Evolutionary conservation across 2,888 invertebrate species (phyloP).

Genomic region (Caenorhabditis drosophilae): DNA sequence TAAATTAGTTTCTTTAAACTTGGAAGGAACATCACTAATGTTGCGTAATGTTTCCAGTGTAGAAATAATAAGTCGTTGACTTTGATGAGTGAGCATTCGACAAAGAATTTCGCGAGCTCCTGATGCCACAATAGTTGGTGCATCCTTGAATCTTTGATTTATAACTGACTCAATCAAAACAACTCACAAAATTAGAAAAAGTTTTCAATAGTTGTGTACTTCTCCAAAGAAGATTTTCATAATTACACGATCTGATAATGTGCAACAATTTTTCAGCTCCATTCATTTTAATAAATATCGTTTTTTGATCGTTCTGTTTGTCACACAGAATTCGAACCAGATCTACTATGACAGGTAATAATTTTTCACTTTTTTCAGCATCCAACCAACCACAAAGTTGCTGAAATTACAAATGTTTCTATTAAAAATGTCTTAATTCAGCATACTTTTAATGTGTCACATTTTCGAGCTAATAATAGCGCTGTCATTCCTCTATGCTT

Average conservation of each 20-base stretch:
- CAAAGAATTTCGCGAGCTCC: slow-evolving; percentile 36
- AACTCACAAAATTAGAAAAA: slow-evolving; percentile 53
- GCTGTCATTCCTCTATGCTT: slow-evolving; percentile 28
- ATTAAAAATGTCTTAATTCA: background rate
- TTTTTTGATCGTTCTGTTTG: slow-evolving; percentile 53
- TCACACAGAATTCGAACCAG: slow-evolving; percentile 54
- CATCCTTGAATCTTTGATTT: background rate
- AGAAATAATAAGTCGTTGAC: slow-evolving; percentile 46
- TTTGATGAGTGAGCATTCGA: slow-evolving; percentile 37
- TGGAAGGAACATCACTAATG: slow-evolving; percentile 45
- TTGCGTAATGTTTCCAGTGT: slow-evolving; percentile 53
- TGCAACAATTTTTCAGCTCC: slow-evolving; percentile 43
- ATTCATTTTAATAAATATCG: slow-evolving; percentile 34
- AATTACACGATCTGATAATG: slow-evolving; percentile 43
- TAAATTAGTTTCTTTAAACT: slow-evolving; percentile 27
- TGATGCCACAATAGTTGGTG: slow-evolving; percentile 17
- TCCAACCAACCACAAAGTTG: slow-evolving; percentile 46
- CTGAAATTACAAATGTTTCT: slow-evolving; percentile 22
- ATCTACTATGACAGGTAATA: slow-evolving; percentile 63
- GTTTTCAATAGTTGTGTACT: slow-evolving; percentile 51
- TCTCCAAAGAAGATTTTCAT: slow-evolving; percentile 57
- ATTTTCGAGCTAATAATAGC: slow-evolving; percentile 29
- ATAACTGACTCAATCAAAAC: background rate
- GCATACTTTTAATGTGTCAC: slow-evolving; percentile 36
- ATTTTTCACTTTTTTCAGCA: slow-evolving; percentile 58